A percentile compares a stretch with the other conserved stretches of the same genome.
Conservation (phyloP, 1,140 invertebrate species). For the fruit fly (Drosophila melanogaster) region Release_6_plus_ISO1_MT NT_037436.4:20280501-20281000, state of each 20-base stretch:
- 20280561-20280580: conserved; percentile 49
- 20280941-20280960: background rate
- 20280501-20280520: conserved; percentile 31
- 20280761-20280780: conserved; percentile 59
- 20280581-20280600: conserved; percentile 30
- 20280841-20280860: conserved; percentile 36
- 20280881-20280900: conserved; percentile 21
- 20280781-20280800: conserved; percentile 54
- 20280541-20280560: conserved; percentile 38
- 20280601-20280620: conserved; percentile 14
- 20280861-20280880: conserved; percentile 9
- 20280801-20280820: conserved; percentile 43
- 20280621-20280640: conserved; percentile 33
- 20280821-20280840: conserved; percentile 14
- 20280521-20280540: conserved; percentile 36
- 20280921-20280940: background rate
- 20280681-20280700: conserved; percentile 58
- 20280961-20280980: too few relatives aligned
- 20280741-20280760: conserved; percentile 65
- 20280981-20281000: too few relatives aligned
- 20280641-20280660: conserved; percentile 13
- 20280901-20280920: too few relatives aligned
- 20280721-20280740: conserved; percentile 64
- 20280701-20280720: conserved; percentile 65
- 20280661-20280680: conserved; percentile 11